Evolutionary conservation across 2,113 vertebrate genomes (phyloP).

Genomic region (Atrichornis clamosus): DNA sequence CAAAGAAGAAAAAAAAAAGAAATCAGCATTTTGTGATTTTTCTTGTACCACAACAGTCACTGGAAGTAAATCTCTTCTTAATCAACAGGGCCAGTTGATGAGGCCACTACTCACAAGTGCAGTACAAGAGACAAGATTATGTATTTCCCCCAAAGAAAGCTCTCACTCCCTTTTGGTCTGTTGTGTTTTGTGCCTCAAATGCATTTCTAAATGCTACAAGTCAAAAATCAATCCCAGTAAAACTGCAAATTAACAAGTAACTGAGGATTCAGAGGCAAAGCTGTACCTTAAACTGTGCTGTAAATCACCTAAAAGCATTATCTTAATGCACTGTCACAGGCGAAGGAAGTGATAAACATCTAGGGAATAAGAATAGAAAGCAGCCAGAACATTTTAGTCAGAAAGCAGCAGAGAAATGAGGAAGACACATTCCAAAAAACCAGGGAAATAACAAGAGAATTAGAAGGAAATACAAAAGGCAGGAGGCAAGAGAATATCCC

Average conservation of each 20-base stretch:
- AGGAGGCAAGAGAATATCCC: background rate
- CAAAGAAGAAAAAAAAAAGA: background rate
- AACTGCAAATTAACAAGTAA: background rate
- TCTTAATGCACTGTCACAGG: background rate
- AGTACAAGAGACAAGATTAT: background rate
- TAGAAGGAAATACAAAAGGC: background rate
- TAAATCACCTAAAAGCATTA: background rate
- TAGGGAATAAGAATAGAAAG: background rate
- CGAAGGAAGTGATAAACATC: background rate
- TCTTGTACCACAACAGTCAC: background rate
- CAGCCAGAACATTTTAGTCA: background rate
- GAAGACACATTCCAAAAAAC: background rate
- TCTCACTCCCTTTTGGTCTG: background rate
- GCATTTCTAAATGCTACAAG: background rate
- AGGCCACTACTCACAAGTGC: background rate
- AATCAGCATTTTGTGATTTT: background rate
- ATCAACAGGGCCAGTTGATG: background rate
- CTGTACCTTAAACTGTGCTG: background rate
- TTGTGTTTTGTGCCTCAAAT: background rate
- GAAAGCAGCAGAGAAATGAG: background rate
- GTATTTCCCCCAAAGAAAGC: background rate
- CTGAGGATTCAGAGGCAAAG: background rate
- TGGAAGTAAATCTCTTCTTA: background rate
- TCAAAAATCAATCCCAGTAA: background rate
- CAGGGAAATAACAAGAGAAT: background rate